Percentiles rank a stretch among this genome's conserved stretches.
Conservation (phyloP, 2,888 invertebrate genomes). For the Lasioglossum leucozonium region DNA sequence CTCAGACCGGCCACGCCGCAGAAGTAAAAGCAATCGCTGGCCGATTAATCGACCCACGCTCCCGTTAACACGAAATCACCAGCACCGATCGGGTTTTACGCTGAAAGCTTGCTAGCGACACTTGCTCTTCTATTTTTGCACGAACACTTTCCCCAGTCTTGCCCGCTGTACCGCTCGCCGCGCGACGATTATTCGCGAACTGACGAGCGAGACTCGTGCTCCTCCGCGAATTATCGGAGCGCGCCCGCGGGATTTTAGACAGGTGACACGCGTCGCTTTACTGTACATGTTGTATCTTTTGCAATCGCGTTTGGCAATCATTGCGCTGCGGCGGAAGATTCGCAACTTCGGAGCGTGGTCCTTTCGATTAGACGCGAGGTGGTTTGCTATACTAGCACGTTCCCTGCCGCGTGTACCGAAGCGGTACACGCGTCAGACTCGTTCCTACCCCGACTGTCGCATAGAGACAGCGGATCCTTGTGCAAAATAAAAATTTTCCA, state of each 20-base stretch:
- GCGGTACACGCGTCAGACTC: not conserved
- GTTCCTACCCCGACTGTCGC: too few species aligned
- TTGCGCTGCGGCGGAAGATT: not conserved
- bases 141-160: conserved; percentile 62
- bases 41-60: conserved; percentile 57
- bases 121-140: conserved; percentile 75
- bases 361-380: not conserved
- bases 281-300: not conserved
- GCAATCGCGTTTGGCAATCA: not conserved
- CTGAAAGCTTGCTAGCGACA: conserved; percentile 66
- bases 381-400: too few species aligned
- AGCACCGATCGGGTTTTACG: conserved; percentile 72
- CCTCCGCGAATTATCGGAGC: conserved; percentile 7
- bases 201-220: not conserved
- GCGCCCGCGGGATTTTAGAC: not conserved
- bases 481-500: not conserved
- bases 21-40: conserved; percentile 60
- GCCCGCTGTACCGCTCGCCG: conserved; percentile 37
- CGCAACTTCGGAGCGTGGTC: not conserved
- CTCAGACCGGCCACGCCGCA: not conserved
- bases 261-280: not conserved
- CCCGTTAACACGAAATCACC: conserved; percentile 60
- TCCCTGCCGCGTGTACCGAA: not conserved
- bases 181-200: conserved; percentile 10
- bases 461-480: not conserved